A percentile compares a stretch with the other conserved stretches of the same genome.
phyloP scores from a whole-genome alignment of 2,888 invertebrate species.

The Nipponacmea schrenckii region DNA sequence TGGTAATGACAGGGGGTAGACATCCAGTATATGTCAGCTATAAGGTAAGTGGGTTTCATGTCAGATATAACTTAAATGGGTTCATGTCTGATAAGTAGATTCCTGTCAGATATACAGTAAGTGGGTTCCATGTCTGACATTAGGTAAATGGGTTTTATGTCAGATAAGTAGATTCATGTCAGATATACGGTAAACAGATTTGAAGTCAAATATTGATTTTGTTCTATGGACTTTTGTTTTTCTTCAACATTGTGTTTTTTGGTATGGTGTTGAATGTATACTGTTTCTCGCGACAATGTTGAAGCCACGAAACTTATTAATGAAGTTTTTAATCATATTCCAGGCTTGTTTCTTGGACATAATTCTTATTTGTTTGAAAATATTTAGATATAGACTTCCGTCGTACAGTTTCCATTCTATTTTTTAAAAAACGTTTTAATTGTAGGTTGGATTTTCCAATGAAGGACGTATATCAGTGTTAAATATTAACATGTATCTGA shows the following conservation, averaged over 20 bases:
- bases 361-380: too few species aligned
- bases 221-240: not conserved
- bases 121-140: conserved; percentile 75
- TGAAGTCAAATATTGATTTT: not conserved
- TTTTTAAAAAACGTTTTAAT: not conserved
- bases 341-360: too few species aligned
- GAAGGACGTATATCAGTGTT: conserved; percentile 81
- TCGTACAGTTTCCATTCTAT: too few species aligned
- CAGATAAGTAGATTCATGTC: too few species aligned
- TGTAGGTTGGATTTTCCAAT: conserved; percentile 75
- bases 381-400: too few species aligned
- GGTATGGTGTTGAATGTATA: too few species aligned
- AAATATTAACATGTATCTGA: conserved; percentile 80
- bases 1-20: conserved; percentile 85
- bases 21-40: conserved; percentile 88
- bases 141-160: conserved; percentile 71
- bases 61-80: too few species aligned
- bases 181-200: conserved; percentile 77
- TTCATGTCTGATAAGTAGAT: too few species aligned
- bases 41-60: conserved; percentile 71
- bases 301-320: too few species aligned
- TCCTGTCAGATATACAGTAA: conserved; percentile 81
- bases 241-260: too few species aligned
- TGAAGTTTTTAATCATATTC: too few species aligned
- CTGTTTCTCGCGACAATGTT: too few species aligned